Conservation (phyloP, 35 echinoderm and acorn worm genomes). For the Stichopus chloronotus region DNA sequence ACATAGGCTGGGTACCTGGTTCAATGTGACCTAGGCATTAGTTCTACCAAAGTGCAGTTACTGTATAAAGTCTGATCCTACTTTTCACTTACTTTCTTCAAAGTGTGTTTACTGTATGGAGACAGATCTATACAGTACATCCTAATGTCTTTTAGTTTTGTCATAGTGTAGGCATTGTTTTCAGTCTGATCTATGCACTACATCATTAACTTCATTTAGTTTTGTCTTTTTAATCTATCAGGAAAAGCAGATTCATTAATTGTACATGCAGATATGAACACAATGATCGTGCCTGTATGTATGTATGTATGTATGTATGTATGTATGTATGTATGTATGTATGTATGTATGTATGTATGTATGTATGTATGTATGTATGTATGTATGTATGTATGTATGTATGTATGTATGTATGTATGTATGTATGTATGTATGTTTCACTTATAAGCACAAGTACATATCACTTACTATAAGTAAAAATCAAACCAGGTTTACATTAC, state of each 20-base stretch:
- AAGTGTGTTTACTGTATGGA: background rate
- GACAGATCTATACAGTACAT: too few species aligned
- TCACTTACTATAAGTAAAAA: too few species aligned
- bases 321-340: constrained; percentile 37
- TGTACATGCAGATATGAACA: background rate
- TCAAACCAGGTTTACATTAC: too few species aligned
- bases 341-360: background rate
- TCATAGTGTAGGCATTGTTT: too few species aligned
- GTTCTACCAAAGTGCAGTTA: background rate
- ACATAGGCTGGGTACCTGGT: background rate
- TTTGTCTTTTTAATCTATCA: background rate
- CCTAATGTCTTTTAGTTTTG: too few species aligned
- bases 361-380: constrained; percentile 36
- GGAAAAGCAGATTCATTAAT: background rate
- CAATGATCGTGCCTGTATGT: background rate
- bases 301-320: constrained; percentile 17
- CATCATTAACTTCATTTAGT: too few species aligned
- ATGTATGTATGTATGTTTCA: too few species aligned
- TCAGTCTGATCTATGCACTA: too few species aligned
- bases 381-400: background rate
- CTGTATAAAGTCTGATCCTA: background rate
- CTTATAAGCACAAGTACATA: too few species aligned
- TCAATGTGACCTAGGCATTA: background rate
- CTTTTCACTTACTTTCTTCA: background rate
- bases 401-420: too few species aligned